Conservation (phyloP, 2,888 invertebrate genomes). For the Apocheima hispidaria region DNA sequence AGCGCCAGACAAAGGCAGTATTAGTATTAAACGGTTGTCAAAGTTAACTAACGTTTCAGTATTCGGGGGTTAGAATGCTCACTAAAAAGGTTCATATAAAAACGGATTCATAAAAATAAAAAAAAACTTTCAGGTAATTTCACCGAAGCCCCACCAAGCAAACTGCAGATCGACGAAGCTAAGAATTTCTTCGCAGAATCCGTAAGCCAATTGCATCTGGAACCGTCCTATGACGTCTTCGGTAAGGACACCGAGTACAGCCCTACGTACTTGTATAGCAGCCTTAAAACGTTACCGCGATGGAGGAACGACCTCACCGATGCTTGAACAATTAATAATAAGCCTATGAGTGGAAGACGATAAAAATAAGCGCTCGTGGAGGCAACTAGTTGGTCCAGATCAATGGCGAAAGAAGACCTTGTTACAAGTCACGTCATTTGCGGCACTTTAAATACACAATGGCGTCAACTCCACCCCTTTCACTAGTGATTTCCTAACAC, state of each 20-base stretch:
- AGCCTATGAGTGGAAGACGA: too few species aligned
- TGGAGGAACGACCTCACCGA: slow-evolving; percentile 53
- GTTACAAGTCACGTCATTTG: background rate
- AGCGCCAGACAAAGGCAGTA: too few species aligned
- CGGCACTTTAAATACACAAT: too few species aligned
- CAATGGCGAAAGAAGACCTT: background rate
- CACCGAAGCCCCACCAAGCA: slow-evolving; percentile 50
- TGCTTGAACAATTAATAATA: slow-evolving; percentile 11
- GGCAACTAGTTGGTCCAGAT: background rate
- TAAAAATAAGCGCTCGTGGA: background rate
- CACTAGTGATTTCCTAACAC: too few species aligned
- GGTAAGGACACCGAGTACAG: slow-evolving; percentile 52
- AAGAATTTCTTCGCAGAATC: slow-evolving; percentile 58
- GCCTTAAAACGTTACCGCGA: slow-evolving; percentile 50
- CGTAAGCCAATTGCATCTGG: slow-evolving; percentile 57
- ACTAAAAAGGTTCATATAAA: too few species aligned
- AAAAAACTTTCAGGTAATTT: slow-evolving; percentile 71
- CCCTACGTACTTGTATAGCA: slow-evolving; percentile 51
- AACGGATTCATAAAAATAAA: too few species aligned
- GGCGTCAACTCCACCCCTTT: too few species aligned
- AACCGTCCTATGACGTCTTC: slow-evolving; percentile 50
- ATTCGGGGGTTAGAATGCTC: too few species aligned
- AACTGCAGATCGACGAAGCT: slow-evolving; percentile 56
- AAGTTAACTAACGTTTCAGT: too few species aligned
- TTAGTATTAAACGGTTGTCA: too few species aligned